Evolutionary conservation across 2,797 vertebrate species (phyloP), one percentile per base, ranked within the genome.

Genomic region (Acrossocheilus wenchowensis): DNA sequence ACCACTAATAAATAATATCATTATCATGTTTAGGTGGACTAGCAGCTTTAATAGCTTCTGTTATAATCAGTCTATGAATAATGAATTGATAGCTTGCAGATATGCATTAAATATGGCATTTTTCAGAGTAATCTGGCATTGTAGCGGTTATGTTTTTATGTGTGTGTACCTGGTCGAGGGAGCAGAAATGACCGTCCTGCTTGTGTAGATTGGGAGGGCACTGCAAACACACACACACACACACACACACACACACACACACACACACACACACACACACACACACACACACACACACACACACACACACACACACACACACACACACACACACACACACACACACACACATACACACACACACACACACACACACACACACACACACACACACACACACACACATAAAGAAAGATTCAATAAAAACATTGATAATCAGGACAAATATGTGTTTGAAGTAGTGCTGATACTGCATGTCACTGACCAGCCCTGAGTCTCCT

Each of bases 151-250:
- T 68, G 14, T 23, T 81, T 21, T 62, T n/a, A 12, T 15, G 23
- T 26, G 1, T 8, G 21, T 15, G 10, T 85, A 99, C 98, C 98
- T 98, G 96, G 94, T 97, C 97, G 80, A 98, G 95, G 92, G 98
- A 97, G 89, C 98, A 99, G 88, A 93, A 79, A 92, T 98, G 98
- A 78, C 98, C 98, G 84, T 99, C 98, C 92, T 99, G 98, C 92
- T 99, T 99, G 92, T 98, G 98, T 91, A 99, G 97, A 92, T 99
- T 99, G 34, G 96, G 96, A 78, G 98, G 98, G 87, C 98, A 99
- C 98, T 99, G 95, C 57, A 93, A 91, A 94, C 85, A 89, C 72
- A 90, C 75, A 89, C 75, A 21, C 69, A 52, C 45, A 80, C 50
- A 8, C 45, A 50, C 48, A 50, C 45, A 48, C 45, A 48, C 45